Evolutionary conservation across 2,113 vertebrate species (phyloP).

Genomic region (Tretioscincus oriximinensis): DNA sequence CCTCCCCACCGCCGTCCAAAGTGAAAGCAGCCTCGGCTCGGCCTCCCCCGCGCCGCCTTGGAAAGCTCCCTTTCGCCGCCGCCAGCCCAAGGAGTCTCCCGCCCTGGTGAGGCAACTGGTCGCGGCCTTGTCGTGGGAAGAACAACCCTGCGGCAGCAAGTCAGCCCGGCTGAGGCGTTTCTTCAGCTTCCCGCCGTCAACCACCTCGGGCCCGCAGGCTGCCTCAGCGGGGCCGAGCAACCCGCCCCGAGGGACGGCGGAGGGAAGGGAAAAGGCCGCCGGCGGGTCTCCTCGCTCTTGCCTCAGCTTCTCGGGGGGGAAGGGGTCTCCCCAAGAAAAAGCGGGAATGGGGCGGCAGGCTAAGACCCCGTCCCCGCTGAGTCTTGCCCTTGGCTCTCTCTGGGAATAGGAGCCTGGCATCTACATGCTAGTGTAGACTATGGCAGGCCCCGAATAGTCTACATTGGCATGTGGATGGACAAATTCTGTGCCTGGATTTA

Average conservation of each 20-base stretch:
- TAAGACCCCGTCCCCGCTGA: no score
- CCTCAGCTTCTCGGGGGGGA: no score
- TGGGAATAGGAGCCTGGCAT: no score
- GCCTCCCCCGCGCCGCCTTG: not conserved
- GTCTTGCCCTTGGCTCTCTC: no score
- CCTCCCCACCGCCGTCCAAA: not conserved
- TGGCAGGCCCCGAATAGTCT: no score
- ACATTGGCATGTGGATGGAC: no score
- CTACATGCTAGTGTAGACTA: no score
- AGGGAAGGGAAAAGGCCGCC: not conserved
- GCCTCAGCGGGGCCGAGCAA: not conserved
- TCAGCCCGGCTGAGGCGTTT: not conserved
- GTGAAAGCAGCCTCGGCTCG: not conserved
- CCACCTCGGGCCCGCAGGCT: constrained; percentile 16
- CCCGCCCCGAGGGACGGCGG: not conserved
- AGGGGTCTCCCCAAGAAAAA: not conserved
- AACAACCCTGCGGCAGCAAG: not conserved
- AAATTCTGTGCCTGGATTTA: no score
- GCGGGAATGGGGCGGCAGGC: not conserved
- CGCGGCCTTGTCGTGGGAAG: not conserved
- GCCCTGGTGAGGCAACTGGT: no score
- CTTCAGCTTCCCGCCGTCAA: constrained; percentile 36
- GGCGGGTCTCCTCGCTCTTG: not conserved
- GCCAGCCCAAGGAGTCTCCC: not conserved
- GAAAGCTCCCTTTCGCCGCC: not conserved